These are phyloP conservation scores for Tipula lateralis DNA, from an alignment of 2,888 invertebrate genomes.

Conservation along the genomic window DNA sequence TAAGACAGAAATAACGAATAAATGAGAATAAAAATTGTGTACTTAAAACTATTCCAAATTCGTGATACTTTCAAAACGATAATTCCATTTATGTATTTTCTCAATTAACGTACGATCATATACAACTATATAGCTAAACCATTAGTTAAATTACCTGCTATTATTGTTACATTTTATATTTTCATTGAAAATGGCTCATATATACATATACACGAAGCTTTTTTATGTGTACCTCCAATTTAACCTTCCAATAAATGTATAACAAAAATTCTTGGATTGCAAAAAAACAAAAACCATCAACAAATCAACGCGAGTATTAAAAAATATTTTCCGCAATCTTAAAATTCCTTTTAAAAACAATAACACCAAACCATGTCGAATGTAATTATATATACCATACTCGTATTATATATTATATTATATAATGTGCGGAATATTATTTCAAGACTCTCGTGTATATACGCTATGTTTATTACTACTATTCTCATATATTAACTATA, in stretches of 20 bases:
- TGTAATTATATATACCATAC: background rate
- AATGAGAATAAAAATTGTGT: background rate
- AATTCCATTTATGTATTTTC: background rate
- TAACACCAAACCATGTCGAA: background rate
- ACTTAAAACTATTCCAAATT: background rate
- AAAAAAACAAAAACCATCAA: background rate
- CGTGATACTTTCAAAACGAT: conserved; percentile 1
- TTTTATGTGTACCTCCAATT: background rate
- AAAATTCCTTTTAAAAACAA: background rate
- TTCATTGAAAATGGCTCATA: background rate
- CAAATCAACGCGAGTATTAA: background rate
- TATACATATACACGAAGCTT: background rate
- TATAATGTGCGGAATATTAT: background rate
- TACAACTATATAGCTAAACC: background rate
- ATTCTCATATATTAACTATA: too few species aligned
- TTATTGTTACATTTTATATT: background rate
- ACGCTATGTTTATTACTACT: too few species aligned
- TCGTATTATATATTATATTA: background rate
- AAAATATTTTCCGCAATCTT: background rate
- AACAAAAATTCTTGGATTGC: background rate
- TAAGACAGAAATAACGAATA: background rate
- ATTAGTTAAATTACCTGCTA: background rate
- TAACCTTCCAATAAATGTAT: background rate
- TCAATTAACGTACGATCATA: background rate
- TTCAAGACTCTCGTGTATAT: background rate